Evolutionary conservation across 2,888 invertebrate genomes (phyloP).

Genomic region (Orthonevra nobilis): DNA sequence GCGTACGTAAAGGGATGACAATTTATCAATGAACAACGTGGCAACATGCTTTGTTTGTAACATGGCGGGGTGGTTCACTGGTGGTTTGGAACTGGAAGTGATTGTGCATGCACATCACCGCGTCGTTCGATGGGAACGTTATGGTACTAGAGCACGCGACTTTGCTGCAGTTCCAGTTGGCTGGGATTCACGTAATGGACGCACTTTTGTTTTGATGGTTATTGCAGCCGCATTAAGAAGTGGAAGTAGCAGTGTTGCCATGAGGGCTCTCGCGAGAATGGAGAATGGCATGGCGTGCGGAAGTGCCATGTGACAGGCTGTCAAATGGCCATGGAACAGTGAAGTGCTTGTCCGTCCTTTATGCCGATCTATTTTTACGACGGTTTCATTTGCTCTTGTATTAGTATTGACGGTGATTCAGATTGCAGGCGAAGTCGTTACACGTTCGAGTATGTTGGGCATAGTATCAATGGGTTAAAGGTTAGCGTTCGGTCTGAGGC

Average conservation of each 20-base stretch:
- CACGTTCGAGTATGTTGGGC: neutral
- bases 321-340: slow-evolving; percentile 39
- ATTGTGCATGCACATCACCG: slow-evolving; percentile 26
- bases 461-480: neutral
- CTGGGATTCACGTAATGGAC: slow-evolving; percentile 45
- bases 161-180: neutral
- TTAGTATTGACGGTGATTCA: slow-evolving; percentile 19
- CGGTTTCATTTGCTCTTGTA: neutral
- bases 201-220: slow-evolving; percentile 64
- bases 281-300: slow-evolving; percentile 30
- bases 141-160: slow-evolving; percentile 43
- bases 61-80: neutral
- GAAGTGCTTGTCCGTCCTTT: slow-evolving; percentile 28
- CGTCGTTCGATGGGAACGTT: slow-evolving; percentile 27
- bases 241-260: slow-evolving; percentile 46
- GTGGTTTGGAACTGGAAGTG: neutral
- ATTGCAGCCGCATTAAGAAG: slow-evolving; percentile 62
- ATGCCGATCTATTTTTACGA: slow-evolving; percentile 51
- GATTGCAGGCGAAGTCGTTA: slow-evolving; percentile 11
- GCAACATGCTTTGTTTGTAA: neutral
- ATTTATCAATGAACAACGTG: slow-evolving; percentile 28
- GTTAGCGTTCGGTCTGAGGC: too few relatives aligned
- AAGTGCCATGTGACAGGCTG: slow-evolving; percentile 52
- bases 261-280: slow-evolving; percentile 15
- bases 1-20: too few relatives aligned